Evolutionary conservation across 2,888 invertebrate genomes (phyloP).

Genomic region (Melieria crassipennis): DNA sequence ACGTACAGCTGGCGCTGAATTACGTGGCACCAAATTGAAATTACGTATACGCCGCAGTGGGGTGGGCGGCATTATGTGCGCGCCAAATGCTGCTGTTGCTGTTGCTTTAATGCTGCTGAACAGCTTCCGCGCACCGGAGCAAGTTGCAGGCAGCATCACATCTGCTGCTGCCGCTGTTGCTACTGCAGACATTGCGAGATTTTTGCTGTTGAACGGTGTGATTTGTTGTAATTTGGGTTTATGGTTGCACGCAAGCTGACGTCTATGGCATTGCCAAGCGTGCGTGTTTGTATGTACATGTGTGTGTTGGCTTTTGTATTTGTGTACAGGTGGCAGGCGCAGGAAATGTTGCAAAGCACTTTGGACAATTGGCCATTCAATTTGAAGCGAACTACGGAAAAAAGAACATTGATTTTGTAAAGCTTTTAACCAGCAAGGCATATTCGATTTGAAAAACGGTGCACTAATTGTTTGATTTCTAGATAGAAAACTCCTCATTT

Average conservation of each 20-base stretch:
- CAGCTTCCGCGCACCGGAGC: no score
- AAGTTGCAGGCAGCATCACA: neutral
- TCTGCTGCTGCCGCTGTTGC: neutral
- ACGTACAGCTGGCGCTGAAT: neutral
- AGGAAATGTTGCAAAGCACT: no score
- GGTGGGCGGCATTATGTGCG: no score
- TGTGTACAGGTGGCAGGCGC: no score
- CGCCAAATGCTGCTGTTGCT: neutral
- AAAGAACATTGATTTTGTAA: no score
- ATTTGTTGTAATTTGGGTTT: constrained; percentile 27
- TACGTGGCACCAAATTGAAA: neutral
- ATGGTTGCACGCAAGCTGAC: constrained; percentile 21
- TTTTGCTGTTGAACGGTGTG: constrained; percentile 11
- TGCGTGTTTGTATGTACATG: neutral
- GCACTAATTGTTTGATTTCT: no score
- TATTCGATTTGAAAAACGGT: no score
- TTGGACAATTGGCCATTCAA: no score
- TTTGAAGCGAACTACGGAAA: no score
- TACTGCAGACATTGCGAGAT: constrained; percentile 8
- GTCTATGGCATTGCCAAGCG: neutral
- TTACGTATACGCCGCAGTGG: no score
- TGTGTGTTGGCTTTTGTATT: neutral
- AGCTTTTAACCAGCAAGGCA: no score
- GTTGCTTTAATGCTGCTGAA: neutral
- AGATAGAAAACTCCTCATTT: no score